Base-by-base conservation (phyloP, 2,113 vertebrate genomes). In the Festucalex cinctus region DNA sequence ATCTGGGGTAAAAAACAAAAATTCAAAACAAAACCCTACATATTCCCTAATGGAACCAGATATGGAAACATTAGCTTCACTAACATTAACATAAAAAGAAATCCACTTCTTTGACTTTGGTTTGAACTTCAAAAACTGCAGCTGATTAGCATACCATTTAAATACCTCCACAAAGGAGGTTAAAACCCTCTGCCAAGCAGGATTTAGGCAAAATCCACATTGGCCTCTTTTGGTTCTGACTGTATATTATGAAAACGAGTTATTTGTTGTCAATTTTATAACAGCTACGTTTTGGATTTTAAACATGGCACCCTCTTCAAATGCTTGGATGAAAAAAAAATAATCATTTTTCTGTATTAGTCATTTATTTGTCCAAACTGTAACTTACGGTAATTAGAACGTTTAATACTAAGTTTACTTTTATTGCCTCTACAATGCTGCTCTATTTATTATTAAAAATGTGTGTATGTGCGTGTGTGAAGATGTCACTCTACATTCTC, bases 401-500 rank as follows among this genome's bases (percentile, higher is more conserved):
- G n/a, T n/a, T n/a, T n/a, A n/a, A n/a, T 49, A 19, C 28, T 32
- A 32, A 4, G 12, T 41, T 41, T 24, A 44, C 43, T 8, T 20
- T 46, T 17, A n/a, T 17, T 6, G 6, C 17, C 44, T 41, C 17
- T 46, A 19, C 44, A 19, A 46, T 19, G 69, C 19, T 28, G 48
- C 48, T 17, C 43, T n/a, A n/a, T 46, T 46, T 5, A 19, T 46
- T 19, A 46, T 1, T 41, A 3, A 12, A 32, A 32, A 17, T 44
- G 2, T 6, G n/a, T n/a, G 9, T 49, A 20, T n/a, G 4, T 22
- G 0, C 3, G 48, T 68, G 68, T 66, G 68, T 49, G 16, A 19
- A 17, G 43, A 16, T 3, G 0, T 24, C n/a, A 24, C 6, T 26
- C 22, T 16, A n/a, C 22, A 8, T 5, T 84, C 69, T 90, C 70